Base-by-base conservation (phyloP, 2,888 invertebrate species). In the Philhelius pedissequus region DNA sequence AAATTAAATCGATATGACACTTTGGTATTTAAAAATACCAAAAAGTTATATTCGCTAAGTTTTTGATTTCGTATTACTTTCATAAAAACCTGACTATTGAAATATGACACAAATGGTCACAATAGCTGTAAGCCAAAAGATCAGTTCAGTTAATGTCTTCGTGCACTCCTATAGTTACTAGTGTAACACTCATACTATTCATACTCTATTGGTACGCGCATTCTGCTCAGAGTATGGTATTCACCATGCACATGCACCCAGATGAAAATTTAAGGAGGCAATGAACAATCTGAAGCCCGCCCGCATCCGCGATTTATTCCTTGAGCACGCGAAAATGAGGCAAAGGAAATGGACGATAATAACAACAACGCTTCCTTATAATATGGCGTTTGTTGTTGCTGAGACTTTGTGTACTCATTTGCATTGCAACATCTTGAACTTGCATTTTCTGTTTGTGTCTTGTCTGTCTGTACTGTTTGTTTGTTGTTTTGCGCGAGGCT, bases 381-480 rank as follows among this genome's bases (percentile, higher is more conserved):
- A 6, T n/a, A n/a, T 48, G 22, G 11, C 20, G 45, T 54, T 54
- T 56, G 56, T 79, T 74, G 54, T 79, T 56, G 73, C 56, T 62
- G 60, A 52, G 66, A 60, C 60, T 78, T 48, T 77, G 40, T 62
- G 52, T 69, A 54, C 78, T 73, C 73, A 78, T 83, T 73, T 83
- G 78, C 77, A 82, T 83, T 83, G 82, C 54, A 83, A 78, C 78
- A 78, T 82, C 82, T 78, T 70, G 54, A 78, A 35, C 40, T 60
- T 77, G 77, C 70, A 71, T 60, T 78, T 81, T 83, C 66, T 52
- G 60, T 52, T 71, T 66, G 52, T 66, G 35, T 58, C 35, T 74
- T 73, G 27, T 60, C 48, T 56, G 45, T 76, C 38, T 43, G n/a
- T n/a, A n/a, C 18, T 70, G 60, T 76, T 56, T 60, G 50, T 71